phyloP scores from a whole-genome alignment of 2,113 vertebrate genomes.

The Corythaeola cristata region DNA sequence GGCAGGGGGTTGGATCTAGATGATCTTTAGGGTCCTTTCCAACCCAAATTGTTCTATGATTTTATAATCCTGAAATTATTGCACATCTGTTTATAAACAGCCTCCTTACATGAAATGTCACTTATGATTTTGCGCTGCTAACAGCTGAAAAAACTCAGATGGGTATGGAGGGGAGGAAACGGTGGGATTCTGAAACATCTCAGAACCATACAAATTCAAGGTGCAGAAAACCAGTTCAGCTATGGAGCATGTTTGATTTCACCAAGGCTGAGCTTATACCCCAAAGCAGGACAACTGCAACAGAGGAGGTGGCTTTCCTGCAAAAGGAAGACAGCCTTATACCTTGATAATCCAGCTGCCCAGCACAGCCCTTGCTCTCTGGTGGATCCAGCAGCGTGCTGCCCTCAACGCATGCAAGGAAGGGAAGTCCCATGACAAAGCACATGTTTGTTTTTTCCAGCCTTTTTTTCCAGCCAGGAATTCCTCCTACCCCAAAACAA shows the following conservation, averaged over 20 bases:
- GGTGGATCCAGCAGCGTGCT: neutral
- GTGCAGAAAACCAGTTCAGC: neutral
- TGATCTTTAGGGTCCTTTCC: no score
- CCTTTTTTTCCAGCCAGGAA: neutral
- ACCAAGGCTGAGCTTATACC: neutral
- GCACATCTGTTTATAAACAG: neutral
- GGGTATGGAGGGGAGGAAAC: neutral
- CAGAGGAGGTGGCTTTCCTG: neutral
- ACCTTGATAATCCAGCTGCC: neutral
- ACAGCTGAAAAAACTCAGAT: neutral
- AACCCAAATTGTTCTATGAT: no score
- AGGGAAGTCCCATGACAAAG: neutral
- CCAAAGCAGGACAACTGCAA: neutral
- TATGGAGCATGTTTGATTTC: fast-evolving
- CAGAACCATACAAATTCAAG: neutral
- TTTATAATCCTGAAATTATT: neutral
- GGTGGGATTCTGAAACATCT: neutral
- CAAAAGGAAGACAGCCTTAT: neutral
- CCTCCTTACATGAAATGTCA: neutral
- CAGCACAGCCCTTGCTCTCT: neutral
- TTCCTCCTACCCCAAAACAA: neutral
- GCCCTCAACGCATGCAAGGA: neutral
- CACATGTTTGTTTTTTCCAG: neutral
- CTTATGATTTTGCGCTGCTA: neutral
- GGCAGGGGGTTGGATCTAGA: no score